Percentiles rank a stretch among this genome's conserved stretches.
Evolutionary conservation across 2,888 invertebrate genomes (phyloP).

Genomic region (Agrenia bidenticulata): DNA sequence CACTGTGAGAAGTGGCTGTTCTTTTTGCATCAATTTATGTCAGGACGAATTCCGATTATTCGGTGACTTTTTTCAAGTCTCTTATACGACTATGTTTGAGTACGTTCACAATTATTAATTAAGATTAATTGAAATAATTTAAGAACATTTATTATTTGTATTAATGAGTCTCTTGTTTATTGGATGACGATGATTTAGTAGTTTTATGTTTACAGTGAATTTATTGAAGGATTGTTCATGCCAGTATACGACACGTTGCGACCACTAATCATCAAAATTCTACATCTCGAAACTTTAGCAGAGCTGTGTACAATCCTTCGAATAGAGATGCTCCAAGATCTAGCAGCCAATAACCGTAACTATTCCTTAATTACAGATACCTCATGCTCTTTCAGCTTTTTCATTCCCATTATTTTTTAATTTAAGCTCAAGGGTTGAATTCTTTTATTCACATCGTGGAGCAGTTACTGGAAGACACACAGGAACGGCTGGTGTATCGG

Average conservation of each 20-base stretch:
- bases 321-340: conserved; percentile 88
- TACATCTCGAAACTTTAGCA: conserved; percentile 94
- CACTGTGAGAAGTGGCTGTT: conserved; percentile 80
- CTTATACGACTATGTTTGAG: conserved; percentile 50
- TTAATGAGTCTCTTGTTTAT: conserved; percentile 8
- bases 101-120: conserved; percentile 28
- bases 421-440: conserved; percentile 66
- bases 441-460: conserved; percentile 76
- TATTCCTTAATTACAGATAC: conserved; percentile 17
- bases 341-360: conserved; percentile 79
- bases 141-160: conserved; percentile 3
- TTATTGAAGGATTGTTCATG: conserved; percentile 80
- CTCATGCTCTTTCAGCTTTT: background rate
- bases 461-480: conserved; percentile 88
- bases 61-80: conserved; percentile 78
- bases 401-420: conserved; percentile 12
- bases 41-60: conserved; percentile 92
- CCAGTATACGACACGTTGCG: conserved; percentile 87
- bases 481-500: conserved; percentile 92
- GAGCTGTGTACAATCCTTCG: conserved; percentile 93
- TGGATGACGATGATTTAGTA: too few species aligned
- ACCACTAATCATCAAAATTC: conserved; percentile 92
- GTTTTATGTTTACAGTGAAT: conserved; percentile 58
- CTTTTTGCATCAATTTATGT: conserved; percentile 87
- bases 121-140: conserved; percentile 3